phyloP scores from a whole-genome alignment of 1,140 invertebrate species.

The Zaprionus gabonicus region DNA sequence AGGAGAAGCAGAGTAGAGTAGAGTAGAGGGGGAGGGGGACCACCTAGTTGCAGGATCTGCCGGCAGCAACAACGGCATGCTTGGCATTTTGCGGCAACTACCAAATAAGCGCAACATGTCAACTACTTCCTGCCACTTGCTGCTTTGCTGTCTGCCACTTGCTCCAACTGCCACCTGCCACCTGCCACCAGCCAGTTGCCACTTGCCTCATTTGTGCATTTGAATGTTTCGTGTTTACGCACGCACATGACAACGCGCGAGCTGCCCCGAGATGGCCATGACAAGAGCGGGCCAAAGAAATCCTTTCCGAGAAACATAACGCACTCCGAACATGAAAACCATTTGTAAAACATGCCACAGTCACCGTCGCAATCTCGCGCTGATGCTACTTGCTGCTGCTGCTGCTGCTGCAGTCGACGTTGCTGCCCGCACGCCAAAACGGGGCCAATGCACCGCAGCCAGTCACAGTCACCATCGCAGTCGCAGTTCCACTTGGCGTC shows the following conservation, averaged over 20 bases:
- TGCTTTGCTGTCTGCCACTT: neutral
- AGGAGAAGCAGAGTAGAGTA: neutral
- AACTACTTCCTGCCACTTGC: constrained; percentile 51
- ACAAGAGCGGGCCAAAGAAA: constrained; percentile 72
- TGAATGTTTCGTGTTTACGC: constrained; percentile 71
- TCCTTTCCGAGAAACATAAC: constrained; percentile 81
- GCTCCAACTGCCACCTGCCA: neutral
- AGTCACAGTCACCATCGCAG: constrained; percentile 11
- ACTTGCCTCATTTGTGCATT: constrained; percentile 59
- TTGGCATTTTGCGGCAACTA: constrained; percentile 22
- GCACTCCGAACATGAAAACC: constrained; percentile 73
- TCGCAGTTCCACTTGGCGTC: constrained; percentile 31
- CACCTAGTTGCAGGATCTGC: constrained; percentile 59
- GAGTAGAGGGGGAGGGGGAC: constrained; percentile 15
- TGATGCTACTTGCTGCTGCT: constrained; percentile 1
- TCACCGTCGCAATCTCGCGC: neutral
- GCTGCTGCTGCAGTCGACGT: constrained; percentile 50
- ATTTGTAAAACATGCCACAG: constrained; percentile 75
- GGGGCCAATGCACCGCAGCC: constrained; percentile 50
- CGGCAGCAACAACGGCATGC: constrained; percentile 9
- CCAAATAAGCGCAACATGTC: constrained; percentile 44
- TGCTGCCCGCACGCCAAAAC: constrained; percentile 44
- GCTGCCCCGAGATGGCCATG: constrained; percentile 67
- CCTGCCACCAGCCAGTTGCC: constrained; percentile 9
- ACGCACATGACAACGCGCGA: neutral